Conservation (phyloP, 2,113 vertebrate species). For the Notechis scutatus region DNA sequence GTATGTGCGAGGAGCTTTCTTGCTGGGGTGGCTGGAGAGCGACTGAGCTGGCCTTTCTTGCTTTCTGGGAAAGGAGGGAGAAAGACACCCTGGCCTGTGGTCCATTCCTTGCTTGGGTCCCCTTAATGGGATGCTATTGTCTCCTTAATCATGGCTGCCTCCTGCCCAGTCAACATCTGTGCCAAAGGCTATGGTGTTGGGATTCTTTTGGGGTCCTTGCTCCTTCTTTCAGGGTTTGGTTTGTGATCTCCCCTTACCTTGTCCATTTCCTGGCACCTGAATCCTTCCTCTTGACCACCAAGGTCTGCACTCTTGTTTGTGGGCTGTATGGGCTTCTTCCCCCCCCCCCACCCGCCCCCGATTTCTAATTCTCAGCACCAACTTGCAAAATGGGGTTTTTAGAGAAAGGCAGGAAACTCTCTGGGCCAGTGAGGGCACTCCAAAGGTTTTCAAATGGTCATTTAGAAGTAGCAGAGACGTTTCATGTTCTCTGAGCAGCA, state of each 20-base stretch:
- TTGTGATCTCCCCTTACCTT: background rate
- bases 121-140: background rate
- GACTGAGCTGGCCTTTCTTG: background rate
- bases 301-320: background rate
- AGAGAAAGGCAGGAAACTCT: background rate
- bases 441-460: background rate
- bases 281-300: conserved; percentile 19
- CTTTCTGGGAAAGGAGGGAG: background rate
- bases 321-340: background rate
- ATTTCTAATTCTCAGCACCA: conserved; percentile 15
- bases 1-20: background rate
- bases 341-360: conserved; percentile 11
- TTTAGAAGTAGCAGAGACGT: background rate
- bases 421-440: background rate
- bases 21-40: background rate
- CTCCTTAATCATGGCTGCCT: background rate
- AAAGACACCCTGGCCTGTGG: background rate
- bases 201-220: background rate
- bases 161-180: background rate
- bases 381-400: too few relatives aligned
- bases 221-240: background rate
- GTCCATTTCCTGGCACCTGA: background rate
- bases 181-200: background rate
- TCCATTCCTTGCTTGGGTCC: background rate
- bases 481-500: background rate